Base-by-base conservation (phyloP, 2,888 invertebrate species). In the Tribolium freemani region DNA sequence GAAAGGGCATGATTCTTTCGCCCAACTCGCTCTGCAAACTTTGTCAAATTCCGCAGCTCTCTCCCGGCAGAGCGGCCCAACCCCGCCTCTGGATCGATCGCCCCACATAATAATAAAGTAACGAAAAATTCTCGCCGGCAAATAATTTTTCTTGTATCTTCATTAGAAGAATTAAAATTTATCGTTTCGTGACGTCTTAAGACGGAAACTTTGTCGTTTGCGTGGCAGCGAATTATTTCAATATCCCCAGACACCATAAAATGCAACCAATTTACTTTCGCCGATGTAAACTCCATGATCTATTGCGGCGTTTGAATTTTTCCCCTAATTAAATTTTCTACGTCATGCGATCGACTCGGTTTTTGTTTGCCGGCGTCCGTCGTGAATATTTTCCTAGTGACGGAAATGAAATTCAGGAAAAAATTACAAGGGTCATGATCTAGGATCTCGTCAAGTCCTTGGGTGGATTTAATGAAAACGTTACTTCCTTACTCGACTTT, bases 1-100 rank as follows among this genome's bases (percentile, higher is more conserved):
- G 5, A 0, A 48, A 48, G 13, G 3, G 53, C 26, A 53, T 9
- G 53, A 20, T 26, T 26, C n/a, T n/a, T 26, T 10, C 26, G 4
- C n/a, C n/a, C n/a, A n/a, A 10, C 53, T 26, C 53, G n/a, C 53
- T 53, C 10, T 26, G 53, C 53, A 53, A 53, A 53, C 53, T 53
- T 53, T 53, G 53, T 26, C 53, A 53, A 53, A 53, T 53, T 53
- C 26, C 26, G 53, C 53, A 53, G 53, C 38, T 38, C 38, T 38
- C 53, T 53, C 53, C 53, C 53, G n/a, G 53, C 53, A 20, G n/a
- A 20, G n/a, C 48, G 13, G 48, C 48, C 13, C 3, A 38, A 38
- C 38, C 38, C 38, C 38, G 38, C 38, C 38, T 38, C 38, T 38
- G 38, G 53, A 53, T 53, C 53, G 53, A 53, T 53, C 53, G 53